Evolutionary conservation across 2,888 invertebrate species (phyloP).

Genomic region (Nyleta sp.): DNA sequence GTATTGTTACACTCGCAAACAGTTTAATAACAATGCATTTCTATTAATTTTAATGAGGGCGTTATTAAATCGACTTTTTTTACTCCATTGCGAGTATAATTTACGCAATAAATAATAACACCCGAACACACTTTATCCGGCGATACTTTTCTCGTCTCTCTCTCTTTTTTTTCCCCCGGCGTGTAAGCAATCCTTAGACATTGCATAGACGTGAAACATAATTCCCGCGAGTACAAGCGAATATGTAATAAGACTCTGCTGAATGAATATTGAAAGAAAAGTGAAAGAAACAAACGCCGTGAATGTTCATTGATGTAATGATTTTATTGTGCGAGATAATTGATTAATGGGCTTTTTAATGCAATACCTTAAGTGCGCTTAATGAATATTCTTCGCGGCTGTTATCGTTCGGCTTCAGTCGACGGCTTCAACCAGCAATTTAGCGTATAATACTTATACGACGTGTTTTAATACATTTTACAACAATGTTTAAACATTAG

Average conservation of each 20-base stretch:
- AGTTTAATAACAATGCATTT: conserved; percentile 34
- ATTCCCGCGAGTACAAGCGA: conserved; percentile 1
- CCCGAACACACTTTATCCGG: not conserved
- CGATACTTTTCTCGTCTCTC: not conserved
- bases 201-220: not conserved
- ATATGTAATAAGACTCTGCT: conserved; percentile 13
- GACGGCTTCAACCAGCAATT: conserved; percentile 10
- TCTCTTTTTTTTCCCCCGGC: too few relatives aligned
- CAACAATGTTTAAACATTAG: conserved; percentile 3
- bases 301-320: conserved; percentile 26
- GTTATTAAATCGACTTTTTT: conserved; percentile 6
- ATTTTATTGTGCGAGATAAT: conserved; percentile 46
- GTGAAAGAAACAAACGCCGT: conserved; percentile 14
- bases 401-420: conserved; percentile 10
- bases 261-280: conserved; percentile 37
- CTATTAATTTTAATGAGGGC: conserved; percentile 26
- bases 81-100: not conserved
- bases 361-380: conserved; percentile 24
- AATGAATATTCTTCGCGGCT: conserved; percentile 3
- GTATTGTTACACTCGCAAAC: conserved; percentile 22
- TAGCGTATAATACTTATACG: conserved; percentile 16
- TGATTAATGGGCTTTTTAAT: conserved; percentile 43
- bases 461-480: conserved; percentile 3
- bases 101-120: conserved; percentile 23
- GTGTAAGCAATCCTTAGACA: not conserved